phyloP scores from a whole-genome alignment of 2,113 vertebrate species.

The Chaetorhynchus papuensis region DNA sequence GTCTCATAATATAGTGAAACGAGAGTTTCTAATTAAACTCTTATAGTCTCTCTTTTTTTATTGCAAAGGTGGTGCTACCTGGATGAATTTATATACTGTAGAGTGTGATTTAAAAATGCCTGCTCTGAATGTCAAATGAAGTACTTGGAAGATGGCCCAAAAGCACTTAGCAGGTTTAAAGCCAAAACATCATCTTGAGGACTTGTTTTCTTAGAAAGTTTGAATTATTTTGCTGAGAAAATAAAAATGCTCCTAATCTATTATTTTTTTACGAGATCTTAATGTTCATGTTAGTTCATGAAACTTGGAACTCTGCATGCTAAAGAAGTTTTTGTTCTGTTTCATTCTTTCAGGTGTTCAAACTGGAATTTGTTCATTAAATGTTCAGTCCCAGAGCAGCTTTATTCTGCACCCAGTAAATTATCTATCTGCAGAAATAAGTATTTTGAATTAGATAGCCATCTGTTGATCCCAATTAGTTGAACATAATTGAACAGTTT shows the following conservation, averaged over 20 bases:
- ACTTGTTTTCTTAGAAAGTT: background rate
- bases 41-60: background rate
- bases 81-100: background rate
- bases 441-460: background rate
- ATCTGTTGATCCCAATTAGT: background rate
- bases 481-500: background rate
- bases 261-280: background rate
- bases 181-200: background rate
- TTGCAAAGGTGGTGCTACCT: background rate
- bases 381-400: background rate
- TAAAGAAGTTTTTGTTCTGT: background rate
- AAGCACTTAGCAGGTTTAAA: constrained; percentile 13
- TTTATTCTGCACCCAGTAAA: background rate
- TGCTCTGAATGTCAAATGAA: background rate
- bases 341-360: background rate
- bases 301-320: background rate
- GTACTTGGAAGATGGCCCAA: background rate
- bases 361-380: background rate
- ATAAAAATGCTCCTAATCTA: background rate
- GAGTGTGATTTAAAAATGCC: background rate
- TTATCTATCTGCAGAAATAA: background rate
- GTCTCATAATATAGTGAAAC: background rate
- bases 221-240: background rate
- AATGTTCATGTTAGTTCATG: background rate
- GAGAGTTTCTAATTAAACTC: background rate